These are phyloP conservation scores for Deilephila elpenor DNA, from an alignment of 2,888 invertebrate genomes.

Conservation along the genomic window DNA sequence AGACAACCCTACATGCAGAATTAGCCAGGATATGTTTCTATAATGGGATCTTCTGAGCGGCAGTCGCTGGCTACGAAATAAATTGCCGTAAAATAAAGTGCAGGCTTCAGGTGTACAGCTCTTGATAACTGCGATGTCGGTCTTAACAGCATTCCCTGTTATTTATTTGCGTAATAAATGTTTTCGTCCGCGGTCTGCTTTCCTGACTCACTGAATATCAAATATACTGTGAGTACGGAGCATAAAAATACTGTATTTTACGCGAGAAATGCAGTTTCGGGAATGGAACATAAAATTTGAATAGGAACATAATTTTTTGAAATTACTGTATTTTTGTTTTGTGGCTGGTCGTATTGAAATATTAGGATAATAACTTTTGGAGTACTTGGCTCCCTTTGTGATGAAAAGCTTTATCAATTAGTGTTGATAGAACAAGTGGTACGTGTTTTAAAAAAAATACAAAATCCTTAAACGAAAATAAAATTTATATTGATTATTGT, in stretches of 20 bases:
- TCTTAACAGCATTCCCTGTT: constrained; percentile 21
- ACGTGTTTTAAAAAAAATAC: too few relatives aligned
- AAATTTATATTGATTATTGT: too few relatives aligned
- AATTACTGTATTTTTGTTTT: constrained; percentile 1
- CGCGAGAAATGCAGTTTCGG: constrained; percentile 25
- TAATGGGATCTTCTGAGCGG: constrained; percentile 63
- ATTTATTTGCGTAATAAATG: constrained; percentile 29
- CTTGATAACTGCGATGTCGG: constrained; percentile 27
- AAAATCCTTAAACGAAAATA: too few relatives aligned
- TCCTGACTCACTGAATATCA: constrained; percentile 26
- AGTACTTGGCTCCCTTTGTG: too few relatives aligned
- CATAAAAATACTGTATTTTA: constrained; percentile 25
- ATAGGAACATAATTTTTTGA: constrained; percentile 9
- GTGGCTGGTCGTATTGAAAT: constrained; percentile 1
- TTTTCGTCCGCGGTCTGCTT: constrained; percentile 26
- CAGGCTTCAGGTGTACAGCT: constrained; percentile 30
- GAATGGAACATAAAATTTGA: constrained; percentile 21
- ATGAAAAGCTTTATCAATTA: too few relatives aligned
- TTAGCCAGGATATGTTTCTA: constrained; percentile 56
- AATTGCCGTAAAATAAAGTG: constrained; percentile 65
- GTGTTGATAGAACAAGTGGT: too few relatives aligned
- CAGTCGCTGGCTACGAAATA: constrained; percentile 56
- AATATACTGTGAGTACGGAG: constrained; percentile 19
- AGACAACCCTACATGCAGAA: constrained; percentile 35
- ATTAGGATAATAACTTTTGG: not conserved